Percentiles rank a stretch among this genome's conserved stretches.
Conservation (phyloP, 2,797 vertebrate species). For the Petrocephalus sullivani region DNA sequence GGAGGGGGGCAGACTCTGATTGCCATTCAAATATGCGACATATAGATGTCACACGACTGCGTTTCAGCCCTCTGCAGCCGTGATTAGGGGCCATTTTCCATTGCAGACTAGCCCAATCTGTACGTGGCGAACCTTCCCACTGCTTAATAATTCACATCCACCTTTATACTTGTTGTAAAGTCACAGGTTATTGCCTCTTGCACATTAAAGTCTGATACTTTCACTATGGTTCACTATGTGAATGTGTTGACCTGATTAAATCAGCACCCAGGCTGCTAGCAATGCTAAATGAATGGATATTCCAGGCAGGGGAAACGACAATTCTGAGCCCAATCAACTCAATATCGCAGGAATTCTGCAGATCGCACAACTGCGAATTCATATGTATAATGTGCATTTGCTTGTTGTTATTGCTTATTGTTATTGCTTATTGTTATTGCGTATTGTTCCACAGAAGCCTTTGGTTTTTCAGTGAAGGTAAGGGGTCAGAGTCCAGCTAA, state of each 20-base stretch:
- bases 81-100: conserved; percentile 38
- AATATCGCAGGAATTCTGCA: background rate
- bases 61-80: conserved; percentile 32
- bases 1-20: conserved; percentile 14
- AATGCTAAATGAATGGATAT: conserved; percentile 3
- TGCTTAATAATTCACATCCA: conserved; percentile 53
- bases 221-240: background rate
- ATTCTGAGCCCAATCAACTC: background rate
- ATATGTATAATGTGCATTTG: background rate
- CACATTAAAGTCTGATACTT: background rate
- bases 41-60: conserved; percentile 37
- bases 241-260: conserved; percentile 1
- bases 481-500: background rate
- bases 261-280: background rate
- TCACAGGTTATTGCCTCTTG: background rate
- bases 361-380: conserved; percentile 2
- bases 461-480: background rate
- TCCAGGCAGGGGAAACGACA: background rate
- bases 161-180: conserved; percentile 38
- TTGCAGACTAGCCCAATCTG: conserved; percentile 45
- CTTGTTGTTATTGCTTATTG: background rate
- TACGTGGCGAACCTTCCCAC: conserved; percentile 48
- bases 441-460: background rate
- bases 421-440: too few species aligned
- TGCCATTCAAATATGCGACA: conserved; percentile 41